Evolutionary conservation across 2,888 invertebrate species (phyloP), one percentile per base, ranked within the genome.

Genomic region (Parochlus steinenii): DNA sequence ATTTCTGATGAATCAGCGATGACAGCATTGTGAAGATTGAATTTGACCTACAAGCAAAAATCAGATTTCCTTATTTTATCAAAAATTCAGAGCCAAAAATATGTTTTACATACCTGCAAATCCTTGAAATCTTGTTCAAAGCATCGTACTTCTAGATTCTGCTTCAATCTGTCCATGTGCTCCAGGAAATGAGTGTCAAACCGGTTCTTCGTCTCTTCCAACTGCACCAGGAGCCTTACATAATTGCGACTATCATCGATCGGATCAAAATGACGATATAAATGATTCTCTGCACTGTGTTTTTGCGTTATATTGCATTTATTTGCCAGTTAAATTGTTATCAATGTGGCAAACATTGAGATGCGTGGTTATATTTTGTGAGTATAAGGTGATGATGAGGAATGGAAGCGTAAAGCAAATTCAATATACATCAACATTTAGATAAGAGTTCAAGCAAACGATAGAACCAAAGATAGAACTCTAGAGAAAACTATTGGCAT

Each of bases 61-160:
- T n/a, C n/a, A n/a, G n/a, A n/a, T n/a, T n/a, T n/a, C n/a, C 15
- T 11, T 12, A 31, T 28, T 29, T 43, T 31, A 41, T 40, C 42
- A 31, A 28, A 40, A 44, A 41, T 43, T 43, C 42, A 10, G 37
- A 40, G 33, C 40, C 20, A 27, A 35, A 31, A n/a, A n/a, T n/a
- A n/a, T n/a, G n/a, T n/a, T n/a, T n/a, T n/a, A n/a, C 46, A 55
- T 52, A 76, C 74, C 67, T 86, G 85, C 48, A 89, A 68, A 55
- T 90, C 83, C 52, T 86, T 76, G 56, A 95, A 95, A 53, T 87
- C 83, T 53, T 89, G 86, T 63, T 95, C 93, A 64, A 95, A 97
- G 48, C 82, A 74, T 48, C 93, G 68, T 51, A 95, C 69, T 49
- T 82, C 80, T 44, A 95, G 64, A 62, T 90, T 92, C 55, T 90